A percentile compares a stretch with the other conserved stretches of the same genome.
phyloP scores from a whole-genome alignment of 2,113 vertebrate species.

The Psilopogon haemacephalus region DNA sequence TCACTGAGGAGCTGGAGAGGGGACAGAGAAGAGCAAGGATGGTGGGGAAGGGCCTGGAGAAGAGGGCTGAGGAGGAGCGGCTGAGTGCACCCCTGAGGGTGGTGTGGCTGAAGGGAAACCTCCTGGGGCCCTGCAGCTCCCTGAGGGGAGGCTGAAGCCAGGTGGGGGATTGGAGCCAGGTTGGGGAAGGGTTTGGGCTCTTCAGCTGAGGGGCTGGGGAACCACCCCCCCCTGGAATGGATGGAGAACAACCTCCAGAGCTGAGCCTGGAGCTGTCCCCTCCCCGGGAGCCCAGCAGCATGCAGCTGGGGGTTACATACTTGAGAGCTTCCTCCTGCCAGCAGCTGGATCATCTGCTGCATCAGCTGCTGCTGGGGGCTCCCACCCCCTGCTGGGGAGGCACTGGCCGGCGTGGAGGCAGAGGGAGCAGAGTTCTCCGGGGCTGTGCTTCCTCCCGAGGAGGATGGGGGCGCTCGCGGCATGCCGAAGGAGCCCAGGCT shows the following conservation, averaged over 20 bases:
- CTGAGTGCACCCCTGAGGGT: no score
- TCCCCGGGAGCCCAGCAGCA: rapidly evolving
- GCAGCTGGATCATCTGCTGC: conserved; percentile 98
- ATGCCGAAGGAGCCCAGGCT: conserved; percentile 85
- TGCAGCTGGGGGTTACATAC: conserved; percentile 13
- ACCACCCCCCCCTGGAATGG: no score
- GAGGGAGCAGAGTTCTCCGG: conserved; percentile 84
- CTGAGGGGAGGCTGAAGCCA: no score
- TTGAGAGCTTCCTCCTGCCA: conserved; percentile 84
- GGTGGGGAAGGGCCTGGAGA: no score
- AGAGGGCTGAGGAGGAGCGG: no score
- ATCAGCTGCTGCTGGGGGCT: conserved; percentile 80
- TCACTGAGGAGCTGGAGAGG: no score
- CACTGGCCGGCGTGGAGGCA: conserved; percentile 80
- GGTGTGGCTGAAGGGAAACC: no score
- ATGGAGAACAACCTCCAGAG: rapidly evolving
- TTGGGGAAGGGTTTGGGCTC: no score
- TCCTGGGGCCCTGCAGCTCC: no score
- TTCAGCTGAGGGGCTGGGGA: no score
- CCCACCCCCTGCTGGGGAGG: conserved; percentile 67
- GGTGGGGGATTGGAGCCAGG: no score
- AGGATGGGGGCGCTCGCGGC: conserved; percentile 86
- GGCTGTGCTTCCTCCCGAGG: conserved; percentile 86
- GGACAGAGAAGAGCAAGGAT: no score
- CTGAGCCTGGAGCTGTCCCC: not conserved